phyloP scores from a whole-genome alignment of 2,113 vertebrate species.

The Phocoena sinus region DNA sequence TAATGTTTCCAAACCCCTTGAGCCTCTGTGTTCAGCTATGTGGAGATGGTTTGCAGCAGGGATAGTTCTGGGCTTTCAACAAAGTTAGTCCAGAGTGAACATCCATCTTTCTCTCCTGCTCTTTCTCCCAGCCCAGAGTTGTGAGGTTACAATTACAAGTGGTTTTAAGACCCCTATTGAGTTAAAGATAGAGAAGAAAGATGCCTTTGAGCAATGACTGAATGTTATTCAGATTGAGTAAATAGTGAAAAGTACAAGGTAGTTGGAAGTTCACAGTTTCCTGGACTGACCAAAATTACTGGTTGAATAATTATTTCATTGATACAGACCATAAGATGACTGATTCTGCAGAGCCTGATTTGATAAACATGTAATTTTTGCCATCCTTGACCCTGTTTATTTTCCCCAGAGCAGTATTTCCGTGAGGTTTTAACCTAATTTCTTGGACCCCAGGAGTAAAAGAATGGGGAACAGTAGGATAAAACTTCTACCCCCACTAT shows the following conservation, averaged over 20 bases:
- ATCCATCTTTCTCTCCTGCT: not conserved
- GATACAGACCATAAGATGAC: not conserved
- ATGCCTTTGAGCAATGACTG: not conserved
- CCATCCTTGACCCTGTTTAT: not conserved
- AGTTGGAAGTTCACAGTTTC: not conserved
- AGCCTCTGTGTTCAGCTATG: not conserved
- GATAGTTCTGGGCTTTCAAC: not conserved
- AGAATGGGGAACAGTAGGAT: not conserved
- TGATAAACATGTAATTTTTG: not conserved
- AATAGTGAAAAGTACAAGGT: not conserved
- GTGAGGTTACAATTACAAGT: not conserved
- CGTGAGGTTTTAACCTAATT: not conserved
- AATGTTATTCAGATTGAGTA: not conserved
- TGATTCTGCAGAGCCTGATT: not conserved
- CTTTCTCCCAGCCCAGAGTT: not conserved
- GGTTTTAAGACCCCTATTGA: not conserved
- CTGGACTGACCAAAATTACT: not conserved
- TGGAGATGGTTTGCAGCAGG: not conserved
- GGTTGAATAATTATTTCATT: not conserved
- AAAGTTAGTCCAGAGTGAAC: not conserved
- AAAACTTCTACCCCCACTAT: not conserved
- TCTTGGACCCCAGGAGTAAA: not conserved
- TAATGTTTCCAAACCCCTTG: not conserved
- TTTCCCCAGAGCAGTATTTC: not conserved
- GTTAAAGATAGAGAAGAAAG: not conserved